Evolutionary conservation across 2,113 vertebrate genomes (phyloP).

Genomic region (Tragelaphus strepsiceros): DNA sequence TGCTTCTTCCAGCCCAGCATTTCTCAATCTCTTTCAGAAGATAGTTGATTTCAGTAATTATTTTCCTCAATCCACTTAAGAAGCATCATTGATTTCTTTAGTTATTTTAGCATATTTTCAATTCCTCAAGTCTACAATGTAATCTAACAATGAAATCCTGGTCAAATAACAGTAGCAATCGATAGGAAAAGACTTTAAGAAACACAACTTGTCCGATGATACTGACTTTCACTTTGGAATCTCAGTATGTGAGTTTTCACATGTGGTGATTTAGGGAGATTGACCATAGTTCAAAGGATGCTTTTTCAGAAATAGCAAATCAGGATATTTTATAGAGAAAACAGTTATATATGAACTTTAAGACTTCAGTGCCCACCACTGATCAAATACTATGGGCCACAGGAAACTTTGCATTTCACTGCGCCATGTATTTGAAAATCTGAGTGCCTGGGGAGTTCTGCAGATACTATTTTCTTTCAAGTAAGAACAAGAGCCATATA

Average conservation of each 20-base stretch:
- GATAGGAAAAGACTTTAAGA: constrained; percentile 4
- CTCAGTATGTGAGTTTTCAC: not conserved
- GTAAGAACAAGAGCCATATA: not conserved
- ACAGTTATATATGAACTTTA: not conserved
- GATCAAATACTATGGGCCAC: not conserved
- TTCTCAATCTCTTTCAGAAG: not conserved
- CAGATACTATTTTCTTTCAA: not conserved
- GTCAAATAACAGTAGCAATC: not conserved
- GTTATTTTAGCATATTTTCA: constrained; percentile 14
- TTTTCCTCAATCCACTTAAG: constrained; percentile 24
- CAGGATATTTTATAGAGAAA: not conserved
- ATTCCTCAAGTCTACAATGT: not conserved
- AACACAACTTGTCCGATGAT: not conserved
- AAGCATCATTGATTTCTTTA: not conserved
- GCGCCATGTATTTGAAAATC: not conserved
- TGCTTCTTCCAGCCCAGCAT: too few relatives aligned
- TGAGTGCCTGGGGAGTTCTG: not conserved
- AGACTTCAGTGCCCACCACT: not conserved
- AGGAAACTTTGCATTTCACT: not conserved
- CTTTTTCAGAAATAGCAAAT: constrained; percentile 25
- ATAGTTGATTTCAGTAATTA: not conserved
- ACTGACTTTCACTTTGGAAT: not conserved
- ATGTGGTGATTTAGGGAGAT: not conserved
- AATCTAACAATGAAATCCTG: constrained; percentile 16
- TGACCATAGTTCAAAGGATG: not conserved